A percentile compares a stretch with the other conserved stretches of the same genome.
phyloP scores from a whole-genome alignment of 2,113 vertebrate genomes.

The Pluvianellus socialis region DNA sequence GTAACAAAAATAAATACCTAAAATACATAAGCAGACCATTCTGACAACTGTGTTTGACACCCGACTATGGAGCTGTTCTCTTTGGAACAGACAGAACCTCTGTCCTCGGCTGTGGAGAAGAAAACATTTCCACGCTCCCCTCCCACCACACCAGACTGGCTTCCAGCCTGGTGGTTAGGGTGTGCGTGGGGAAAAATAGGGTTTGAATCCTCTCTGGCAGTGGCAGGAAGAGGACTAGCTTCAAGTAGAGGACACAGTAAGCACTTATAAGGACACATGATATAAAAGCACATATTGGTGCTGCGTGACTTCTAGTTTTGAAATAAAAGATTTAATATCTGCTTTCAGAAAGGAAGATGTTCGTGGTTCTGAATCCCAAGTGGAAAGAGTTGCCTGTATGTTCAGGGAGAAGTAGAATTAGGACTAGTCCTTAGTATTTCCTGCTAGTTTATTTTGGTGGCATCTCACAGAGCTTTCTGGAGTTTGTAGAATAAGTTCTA shows the following conservation, averaged over 20 bases:
- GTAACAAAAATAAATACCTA: neutral
- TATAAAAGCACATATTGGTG: neutral
- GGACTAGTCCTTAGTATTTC: neutral
- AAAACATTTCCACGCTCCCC: neutral
- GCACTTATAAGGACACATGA: neutral
- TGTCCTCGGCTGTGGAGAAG: neutral
- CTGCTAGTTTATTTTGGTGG: neutral
- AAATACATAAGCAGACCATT: neutral
- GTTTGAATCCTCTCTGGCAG: neutral
- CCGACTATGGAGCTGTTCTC: neutral
- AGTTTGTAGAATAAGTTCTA: neutral
- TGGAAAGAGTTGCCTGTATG: neutral
- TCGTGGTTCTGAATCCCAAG: neutral
- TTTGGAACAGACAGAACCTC: neutral
- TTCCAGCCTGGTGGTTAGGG: neutral
- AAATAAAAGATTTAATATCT: neutral
- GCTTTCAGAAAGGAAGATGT: neutral
- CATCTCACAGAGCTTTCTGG: neutral
- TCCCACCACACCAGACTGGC: neutral
- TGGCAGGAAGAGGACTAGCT: neutral
- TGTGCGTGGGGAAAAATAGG: neutral
- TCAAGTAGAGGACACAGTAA: neutral
- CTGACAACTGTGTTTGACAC: neutral
- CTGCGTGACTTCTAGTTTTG: neutral
- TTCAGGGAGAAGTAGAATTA: neutral